Evolutionary conservation across 1,140 invertebrate genomes (phyloP).

Genomic region (Berghia stephanieae): DNA sequence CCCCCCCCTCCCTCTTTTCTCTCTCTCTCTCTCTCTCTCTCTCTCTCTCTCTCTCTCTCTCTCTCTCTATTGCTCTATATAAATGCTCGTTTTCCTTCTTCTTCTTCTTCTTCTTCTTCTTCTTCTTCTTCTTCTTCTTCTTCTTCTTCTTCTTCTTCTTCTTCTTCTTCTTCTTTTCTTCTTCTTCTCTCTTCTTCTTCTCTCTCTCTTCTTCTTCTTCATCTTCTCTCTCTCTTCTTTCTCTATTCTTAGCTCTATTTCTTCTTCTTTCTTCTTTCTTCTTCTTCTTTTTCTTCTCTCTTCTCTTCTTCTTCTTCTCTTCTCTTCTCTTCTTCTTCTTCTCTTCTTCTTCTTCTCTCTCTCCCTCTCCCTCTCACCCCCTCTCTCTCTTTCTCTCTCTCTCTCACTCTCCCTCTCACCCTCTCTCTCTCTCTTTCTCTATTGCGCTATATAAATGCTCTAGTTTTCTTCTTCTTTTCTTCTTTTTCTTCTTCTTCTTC

Average conservation of each 20-base stretch:
- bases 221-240: background rate
- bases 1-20: background rate
- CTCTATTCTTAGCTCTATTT: background rate
- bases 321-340: constrained; percentile 11
- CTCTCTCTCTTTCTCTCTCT: too few species aligned
- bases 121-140: background rate
- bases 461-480: constrained; percentile 14
- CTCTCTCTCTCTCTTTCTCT: too few species aligned
- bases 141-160: background rate
- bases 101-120: background rate
- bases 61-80: background rate
- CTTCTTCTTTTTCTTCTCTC: background rate
- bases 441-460: too few species aligned
- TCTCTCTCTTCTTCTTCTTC: background rate
- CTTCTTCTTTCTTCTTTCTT: background rate
- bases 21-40: constrained; percentile 12
- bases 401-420: constrained; percentile 19
- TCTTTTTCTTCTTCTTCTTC: background rate
- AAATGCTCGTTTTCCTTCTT: background rate
- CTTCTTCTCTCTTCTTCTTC: background rate
- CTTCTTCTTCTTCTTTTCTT: background rate
- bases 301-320: background rate
- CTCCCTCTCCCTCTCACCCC: background rate
- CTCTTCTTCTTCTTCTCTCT: too few species aligned
- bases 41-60: background rate